phyloP scores from a whole-genome alignment of 2,888 invertebrate species.

The Catocala sponsa region DNA sequence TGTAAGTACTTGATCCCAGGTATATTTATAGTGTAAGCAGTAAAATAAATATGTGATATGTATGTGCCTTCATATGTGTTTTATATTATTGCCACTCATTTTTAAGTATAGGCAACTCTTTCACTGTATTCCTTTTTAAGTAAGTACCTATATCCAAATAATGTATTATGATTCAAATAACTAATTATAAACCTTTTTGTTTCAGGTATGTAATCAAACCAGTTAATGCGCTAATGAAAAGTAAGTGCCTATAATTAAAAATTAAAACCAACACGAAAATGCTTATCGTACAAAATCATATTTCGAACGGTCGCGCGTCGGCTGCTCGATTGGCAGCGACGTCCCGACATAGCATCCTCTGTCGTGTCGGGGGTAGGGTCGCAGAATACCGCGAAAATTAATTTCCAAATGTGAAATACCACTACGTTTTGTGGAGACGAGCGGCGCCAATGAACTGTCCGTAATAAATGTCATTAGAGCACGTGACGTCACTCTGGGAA shows the following conservation, averaged over 20 bases:
- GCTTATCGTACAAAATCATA: neutral
- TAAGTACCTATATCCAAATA: neutral
- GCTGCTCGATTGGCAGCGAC: constrained; percentile 35
- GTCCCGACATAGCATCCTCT: constrained; percentile 30
- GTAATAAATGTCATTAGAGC: constrained; percentile 83
- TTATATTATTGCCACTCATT: no score
- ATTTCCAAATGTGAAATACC: constrained; percentile 73
- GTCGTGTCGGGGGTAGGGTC: constrained; percentile 34
- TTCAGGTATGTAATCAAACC: constrained; percentile 13
- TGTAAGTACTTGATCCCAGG: neutral
- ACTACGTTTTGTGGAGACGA: constrained; percentile 67
- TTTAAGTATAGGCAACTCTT: no score
- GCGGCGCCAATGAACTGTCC: constrained; percentile 79
- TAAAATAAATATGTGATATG: no score
- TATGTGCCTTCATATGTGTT: no score
- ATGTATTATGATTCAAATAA: neutral
- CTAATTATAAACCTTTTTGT: constrained; percentile 11
- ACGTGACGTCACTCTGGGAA: constrained; percentile 77
- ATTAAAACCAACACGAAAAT: constrained; percentile 1
- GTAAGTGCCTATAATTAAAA: constrained; percentile 5
- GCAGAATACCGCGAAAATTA: constrained; percentile 71
- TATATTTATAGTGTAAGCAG: no score
- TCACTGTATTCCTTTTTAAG: neutral
- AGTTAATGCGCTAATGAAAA: neutral
- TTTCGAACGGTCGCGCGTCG: neutral